Evolutionary conservation across 2,888 invertebrate species (phyloP).

Genomic region (Pachydiplax longipennis): DNA sequence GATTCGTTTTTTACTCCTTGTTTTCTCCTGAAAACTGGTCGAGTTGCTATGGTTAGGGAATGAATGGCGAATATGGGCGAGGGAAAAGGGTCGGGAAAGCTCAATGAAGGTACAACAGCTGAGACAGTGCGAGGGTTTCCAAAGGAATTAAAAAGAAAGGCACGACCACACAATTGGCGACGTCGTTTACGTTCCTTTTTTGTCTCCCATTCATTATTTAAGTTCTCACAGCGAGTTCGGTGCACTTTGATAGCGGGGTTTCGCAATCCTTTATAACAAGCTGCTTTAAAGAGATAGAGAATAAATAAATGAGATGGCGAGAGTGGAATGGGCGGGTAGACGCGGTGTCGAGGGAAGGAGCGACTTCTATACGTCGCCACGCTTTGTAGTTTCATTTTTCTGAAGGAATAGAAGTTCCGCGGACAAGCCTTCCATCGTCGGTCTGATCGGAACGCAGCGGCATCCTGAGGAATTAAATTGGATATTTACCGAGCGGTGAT

Average conservation of each 20-base stretch:
- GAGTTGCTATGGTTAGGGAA: background rate
- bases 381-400: background rate
- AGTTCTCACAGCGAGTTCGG: background rate
- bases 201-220: conserved; percentile 35
- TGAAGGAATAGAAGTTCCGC: background rate
- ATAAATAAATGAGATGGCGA: background rate
- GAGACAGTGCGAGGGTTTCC: background rate
- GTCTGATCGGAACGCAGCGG: background rate
- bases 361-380: background rate
- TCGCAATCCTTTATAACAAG: conserved; percentile 29
- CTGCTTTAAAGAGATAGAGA: conserved; percentile 5
- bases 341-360: background rate
- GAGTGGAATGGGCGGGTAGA: background rate
- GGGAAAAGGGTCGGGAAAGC: background rate
- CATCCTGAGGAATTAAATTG: too few species aligned
- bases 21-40: background rate
- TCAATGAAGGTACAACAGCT: background rate
- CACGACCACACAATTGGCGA: background rate
- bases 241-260: background rate
- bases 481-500: too few species aligned
- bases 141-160: background rate
- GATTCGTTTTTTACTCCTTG: background rate
- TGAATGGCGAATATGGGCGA: background rate
- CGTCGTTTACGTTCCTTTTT: conserved; percentile 23
- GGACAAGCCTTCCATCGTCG: background rate